These are phyloP conservation scores for Aquatica leii DNA, from an alignment of 2,888 invertebrate species.

Conservation along the genomic window DNA sequence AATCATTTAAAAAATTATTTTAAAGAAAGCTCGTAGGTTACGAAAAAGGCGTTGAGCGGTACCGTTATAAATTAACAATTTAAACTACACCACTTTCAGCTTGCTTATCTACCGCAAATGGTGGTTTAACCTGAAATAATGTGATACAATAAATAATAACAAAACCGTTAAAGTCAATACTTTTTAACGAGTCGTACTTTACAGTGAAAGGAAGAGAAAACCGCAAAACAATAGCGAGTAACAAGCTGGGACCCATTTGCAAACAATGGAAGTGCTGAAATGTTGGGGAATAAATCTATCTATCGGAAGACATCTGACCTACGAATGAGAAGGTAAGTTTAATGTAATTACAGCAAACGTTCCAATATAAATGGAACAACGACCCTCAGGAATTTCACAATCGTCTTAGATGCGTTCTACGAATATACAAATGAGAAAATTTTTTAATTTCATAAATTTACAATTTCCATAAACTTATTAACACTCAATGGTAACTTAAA, in stretches of 20 bases:
- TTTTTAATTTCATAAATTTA: not conserved
- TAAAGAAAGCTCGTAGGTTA: too few relatives aligned
- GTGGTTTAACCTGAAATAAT: conserved; percentile 8
- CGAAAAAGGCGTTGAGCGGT: too few relatives aligned
- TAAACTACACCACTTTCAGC: not conserved
- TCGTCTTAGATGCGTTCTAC: not conserved
- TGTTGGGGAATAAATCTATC: conserved; percentile 48
- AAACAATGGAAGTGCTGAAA: conserved; percentile 57
- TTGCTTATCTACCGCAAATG: not conserved
- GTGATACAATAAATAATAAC: conserved; percentile 34
- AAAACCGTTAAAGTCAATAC: conserved; percentile 36
- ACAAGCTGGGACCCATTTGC: conserved; percentile 58
- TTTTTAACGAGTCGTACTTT: conserved; percentile 40
- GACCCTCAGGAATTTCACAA: conserved; percentile 15
- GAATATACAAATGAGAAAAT: not conserved
- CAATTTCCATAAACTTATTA: conserved; percentile 1
- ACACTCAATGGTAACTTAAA: conserved; percentile 18
- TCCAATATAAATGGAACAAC: conserved; percentile 24
- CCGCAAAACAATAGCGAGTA: conserved; percentile 57
- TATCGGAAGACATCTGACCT: conserved; percentile 45
- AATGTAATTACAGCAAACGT: conserved; percentile 26
- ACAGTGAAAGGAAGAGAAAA: conserved; percentile 40
- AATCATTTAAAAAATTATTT: too few relatives aligned
- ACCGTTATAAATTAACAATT: not conserved
- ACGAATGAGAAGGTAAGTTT: conserved; percentile 34